Percentiles rank a stretch among this genome's conserved stretches.
Evolutionary conservation across 1,140 invertebrate species (phyloP).

Genomic region (Drosophila takahashii): DNA sequence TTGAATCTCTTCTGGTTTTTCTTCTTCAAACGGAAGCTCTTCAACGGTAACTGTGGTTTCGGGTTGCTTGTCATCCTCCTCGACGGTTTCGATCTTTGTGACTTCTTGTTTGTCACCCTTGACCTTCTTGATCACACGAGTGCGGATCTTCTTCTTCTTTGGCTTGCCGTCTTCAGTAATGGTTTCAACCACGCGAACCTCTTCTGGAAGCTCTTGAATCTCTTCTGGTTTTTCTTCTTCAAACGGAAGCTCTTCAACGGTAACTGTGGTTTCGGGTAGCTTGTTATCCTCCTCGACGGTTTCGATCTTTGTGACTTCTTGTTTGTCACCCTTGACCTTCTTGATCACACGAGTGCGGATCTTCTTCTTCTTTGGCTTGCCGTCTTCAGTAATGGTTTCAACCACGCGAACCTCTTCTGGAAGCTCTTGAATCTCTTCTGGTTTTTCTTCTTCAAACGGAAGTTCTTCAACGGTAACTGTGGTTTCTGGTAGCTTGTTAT

Average conservation of each 20-base stretch:
- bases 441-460: neutral
- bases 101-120: slow-evolving; percentile 11
- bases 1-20: neutral
- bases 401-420: slow-evolving; percentile 1
- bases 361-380: slow-evolving; percentile 5
- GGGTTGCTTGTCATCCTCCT: slow-evolving; percentile 3
- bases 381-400: neutral
- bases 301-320: slow-evolving; percentile 7
- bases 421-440: slow-evolving; percentile 1
- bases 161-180: slow-evolving; percentile 2
- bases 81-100: slow-evolving; percentile 6
- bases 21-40: slow-evolving; percentile 2
- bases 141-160: slow-evolving; percentile 13
- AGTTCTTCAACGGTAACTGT: neutral
- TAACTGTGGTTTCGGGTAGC: neutral
- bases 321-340: slow-evolving; percentile 11
- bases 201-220: slow-evolving; percentile 8
- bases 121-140: slow-evolving; percentile 5
- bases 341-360: slow-evolving; percentile 4
- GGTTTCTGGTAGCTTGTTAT: slow-evolving; percentile 1
- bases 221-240: neutral
- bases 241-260: neutral
- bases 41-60: neutral
- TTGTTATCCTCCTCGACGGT: slow-evolving; percentile 6
- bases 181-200: slow-evolving; percentile 4